These are phyloP conservation scores for Holothuria leucospilota DNA, from an alignment of 53 echinoderm and acorn worm genomes.

Conservation along the genomic window DNA sequence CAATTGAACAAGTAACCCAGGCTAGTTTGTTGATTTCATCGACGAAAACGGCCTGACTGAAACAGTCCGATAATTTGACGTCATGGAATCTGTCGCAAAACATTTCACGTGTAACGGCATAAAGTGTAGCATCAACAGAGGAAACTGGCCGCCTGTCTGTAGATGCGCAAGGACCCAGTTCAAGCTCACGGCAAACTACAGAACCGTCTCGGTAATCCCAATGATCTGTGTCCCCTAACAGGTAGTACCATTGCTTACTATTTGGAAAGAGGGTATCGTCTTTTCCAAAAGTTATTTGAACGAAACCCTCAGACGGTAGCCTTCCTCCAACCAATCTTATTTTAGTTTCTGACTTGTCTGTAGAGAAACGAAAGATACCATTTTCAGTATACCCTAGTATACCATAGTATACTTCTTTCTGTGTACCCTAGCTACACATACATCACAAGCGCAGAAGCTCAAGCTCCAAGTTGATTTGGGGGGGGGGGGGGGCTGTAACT, in stretches of 20 bases:
- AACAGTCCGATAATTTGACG: neutral
- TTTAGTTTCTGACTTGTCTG: neutral
- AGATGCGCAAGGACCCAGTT: neutral
- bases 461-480: too few species aligned
- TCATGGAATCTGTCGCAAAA: neutral
- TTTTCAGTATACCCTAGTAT: too few species aligned
- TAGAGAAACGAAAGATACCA: too few species aligned
- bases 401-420: too few species aligned
- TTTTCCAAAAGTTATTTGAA: slow-evolving; percentile 1
- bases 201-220: slow-evolving; percentile 32
- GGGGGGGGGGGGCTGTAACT: too few species aligned
- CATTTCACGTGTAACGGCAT: too few species aligned
- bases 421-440: too few species aligned
- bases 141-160: neutral
- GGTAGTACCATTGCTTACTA: neutral
- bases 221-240: neutral
- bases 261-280: neutral
- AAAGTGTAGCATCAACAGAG: neutral
- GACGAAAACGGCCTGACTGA: neutral
- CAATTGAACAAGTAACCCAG: slow-evolving; percentile 28
- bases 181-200: slow-evolving; percentile 9
- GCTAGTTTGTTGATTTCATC: neutral
- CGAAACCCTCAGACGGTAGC: slow-evolving; percentile 6
- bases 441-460: too few species aligned
- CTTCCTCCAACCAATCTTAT: neutral